Percentiles rank a stretch among this genome's conserved stretches.
These are phyloP conservation scores for Aporrectodea caliginosa DNA, from an alignment of 1,140 invertebrate species.

Conservation along the genomic window DNA sequence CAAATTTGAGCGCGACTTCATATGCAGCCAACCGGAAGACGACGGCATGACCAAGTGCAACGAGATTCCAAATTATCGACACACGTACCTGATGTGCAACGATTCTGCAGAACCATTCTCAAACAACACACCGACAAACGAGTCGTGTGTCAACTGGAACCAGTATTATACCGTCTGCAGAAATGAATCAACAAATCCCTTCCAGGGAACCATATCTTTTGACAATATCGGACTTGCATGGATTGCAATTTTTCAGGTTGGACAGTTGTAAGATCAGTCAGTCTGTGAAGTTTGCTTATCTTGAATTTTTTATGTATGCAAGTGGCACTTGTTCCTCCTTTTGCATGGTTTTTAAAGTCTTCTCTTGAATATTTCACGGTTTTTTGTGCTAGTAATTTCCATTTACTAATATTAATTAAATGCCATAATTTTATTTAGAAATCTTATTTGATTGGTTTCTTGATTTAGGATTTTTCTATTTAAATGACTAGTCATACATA, in stretches of 20 bases:
- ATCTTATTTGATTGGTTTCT: too few species aligned
- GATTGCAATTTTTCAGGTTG: conserved; percentile 99
- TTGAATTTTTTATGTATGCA: too few species aligned
- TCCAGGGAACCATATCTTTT: conserved; percentile 98
- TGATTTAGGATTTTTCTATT: too few species aligned
- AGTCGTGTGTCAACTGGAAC: conserved; percentile 93
- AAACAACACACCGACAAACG: conserved; percentile 46
- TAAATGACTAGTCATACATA: too few species aligned
- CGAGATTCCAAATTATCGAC: conserved; percentile 75
- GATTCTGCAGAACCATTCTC: conserved; percentile 40
- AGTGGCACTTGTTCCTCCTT: too few species aligned
- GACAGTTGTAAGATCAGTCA: too few species aligned
- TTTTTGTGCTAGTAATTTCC: too few species aligned
- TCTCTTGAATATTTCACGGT: too few species aligned
- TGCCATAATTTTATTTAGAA: too few species aligned
- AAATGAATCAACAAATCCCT: conserved; percentile 89
- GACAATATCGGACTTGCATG: conserved; percentile 99
- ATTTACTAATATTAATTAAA: too few species aligned
- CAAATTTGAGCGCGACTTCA: conserved; percentile 73
- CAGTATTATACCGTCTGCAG: conserved; percentile 95
- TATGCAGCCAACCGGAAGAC: conserved; percentile 88
- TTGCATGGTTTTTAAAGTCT: too few species aligned
- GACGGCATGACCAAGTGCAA: conserved; percentile 90
- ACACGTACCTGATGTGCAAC: conserved; percentile 67
- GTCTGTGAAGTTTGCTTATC: too few species aligned